These are phyloP conservation scores for Indicator indicator DNA, from an alignment of 2,113 vertebrate species.

Conservation along the genomic window DNA sequence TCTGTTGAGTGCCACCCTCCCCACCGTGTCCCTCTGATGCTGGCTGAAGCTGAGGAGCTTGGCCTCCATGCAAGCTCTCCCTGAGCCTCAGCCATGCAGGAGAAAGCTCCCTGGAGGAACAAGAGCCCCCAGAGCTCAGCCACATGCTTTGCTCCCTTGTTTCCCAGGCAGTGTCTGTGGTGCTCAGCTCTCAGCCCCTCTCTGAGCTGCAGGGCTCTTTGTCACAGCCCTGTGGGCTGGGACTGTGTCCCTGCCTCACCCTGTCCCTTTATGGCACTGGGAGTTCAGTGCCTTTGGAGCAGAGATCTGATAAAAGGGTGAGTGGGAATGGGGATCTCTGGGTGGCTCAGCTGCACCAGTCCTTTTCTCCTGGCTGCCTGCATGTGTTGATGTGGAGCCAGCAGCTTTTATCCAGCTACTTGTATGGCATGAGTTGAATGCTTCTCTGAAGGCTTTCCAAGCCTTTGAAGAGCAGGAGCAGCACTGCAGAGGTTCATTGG, in stretches of 20 bases:
- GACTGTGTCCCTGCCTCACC: neutral
- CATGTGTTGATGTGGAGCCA: neutral
- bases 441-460: conserved; percentile 9
- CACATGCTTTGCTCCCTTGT: neutral
- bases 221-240: neutral
- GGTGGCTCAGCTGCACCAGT: neutral
- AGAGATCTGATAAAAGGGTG: neutral
- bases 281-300: conserved; percentile 2
- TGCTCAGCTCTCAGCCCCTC: neutral
- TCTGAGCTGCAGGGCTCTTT: neutral
- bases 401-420: neutral
- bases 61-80: neutral
- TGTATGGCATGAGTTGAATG: neutral
- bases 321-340: neutral
- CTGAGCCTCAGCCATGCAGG: fast-evolving
- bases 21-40: neutral
- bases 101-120: neutral
- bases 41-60: neutral
- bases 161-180: neutral
- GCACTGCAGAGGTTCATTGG: neutral
- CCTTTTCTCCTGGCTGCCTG: neutral
- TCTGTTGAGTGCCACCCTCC: neutral
- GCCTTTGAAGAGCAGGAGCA: neutral
- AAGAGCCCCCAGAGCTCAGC: neutral
- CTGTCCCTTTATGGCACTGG: neutral